Conservation (phyloP, 2,888 invertebrate species). For the Actias luna region DNA sequence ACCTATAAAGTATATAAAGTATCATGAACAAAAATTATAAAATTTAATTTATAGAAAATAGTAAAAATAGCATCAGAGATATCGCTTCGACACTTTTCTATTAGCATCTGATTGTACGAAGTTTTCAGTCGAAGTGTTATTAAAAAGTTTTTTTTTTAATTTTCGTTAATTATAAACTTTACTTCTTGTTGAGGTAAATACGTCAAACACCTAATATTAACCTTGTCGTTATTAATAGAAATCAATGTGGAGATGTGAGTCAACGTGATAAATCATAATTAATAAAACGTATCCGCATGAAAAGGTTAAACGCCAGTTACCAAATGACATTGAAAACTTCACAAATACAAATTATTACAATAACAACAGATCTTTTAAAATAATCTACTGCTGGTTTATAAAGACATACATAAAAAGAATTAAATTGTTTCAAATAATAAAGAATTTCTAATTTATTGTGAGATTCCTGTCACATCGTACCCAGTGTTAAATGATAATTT, state of each 20-base stretch:
- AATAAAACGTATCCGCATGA: not conserved
- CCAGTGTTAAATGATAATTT: not conserved
- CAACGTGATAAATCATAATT: not conserved
- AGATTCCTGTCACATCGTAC: not conserved
- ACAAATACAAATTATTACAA: not conserved
- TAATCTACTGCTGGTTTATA: not conserved
- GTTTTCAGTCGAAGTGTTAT: no score
- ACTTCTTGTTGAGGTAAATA: not conserved
- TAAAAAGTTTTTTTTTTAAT: no score
- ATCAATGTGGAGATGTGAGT: no score
- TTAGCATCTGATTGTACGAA: no score
- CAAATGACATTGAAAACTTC: not conserved
- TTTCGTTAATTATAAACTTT: no score
- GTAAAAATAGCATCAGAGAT: no score
- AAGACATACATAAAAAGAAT: not conserved
- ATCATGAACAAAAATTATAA: no score
- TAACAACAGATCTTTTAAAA: not conserved
- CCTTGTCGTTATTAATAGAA: not conserved
- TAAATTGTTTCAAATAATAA: not conserved
- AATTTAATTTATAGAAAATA: no score
- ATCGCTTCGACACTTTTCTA: no score
- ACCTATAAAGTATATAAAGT: no score
- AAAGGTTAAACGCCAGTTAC: not conserved
- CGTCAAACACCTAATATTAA: not conserved
- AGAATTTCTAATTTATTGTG: not conserved